phyloP scores from a whole-genome alignment of 2,113 vertebrate species.

The Butorides virescens region DNA sequence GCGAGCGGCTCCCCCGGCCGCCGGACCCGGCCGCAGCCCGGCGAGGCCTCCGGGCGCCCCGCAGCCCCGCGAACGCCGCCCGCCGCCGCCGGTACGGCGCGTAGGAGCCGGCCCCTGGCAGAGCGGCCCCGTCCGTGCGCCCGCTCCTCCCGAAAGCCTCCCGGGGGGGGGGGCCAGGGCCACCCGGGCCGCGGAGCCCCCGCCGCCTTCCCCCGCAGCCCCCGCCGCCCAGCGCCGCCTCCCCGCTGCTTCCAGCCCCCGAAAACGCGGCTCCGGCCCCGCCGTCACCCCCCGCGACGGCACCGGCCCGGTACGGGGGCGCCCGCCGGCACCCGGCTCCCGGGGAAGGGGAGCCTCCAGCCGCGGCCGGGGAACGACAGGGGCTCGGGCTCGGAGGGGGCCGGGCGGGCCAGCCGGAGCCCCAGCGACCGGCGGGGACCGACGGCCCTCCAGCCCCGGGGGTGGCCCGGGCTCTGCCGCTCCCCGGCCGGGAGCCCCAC shows the following conservation, averaged over 20 bases:
- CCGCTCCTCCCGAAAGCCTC: neutral
- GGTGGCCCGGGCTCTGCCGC: accelerated
- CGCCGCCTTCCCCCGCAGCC: neutral
- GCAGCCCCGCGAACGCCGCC: neutral
- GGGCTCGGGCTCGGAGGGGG: accelerated
- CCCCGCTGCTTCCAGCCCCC: neutral
- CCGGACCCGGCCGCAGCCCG: neutral
- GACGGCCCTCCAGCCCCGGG: accelerated
- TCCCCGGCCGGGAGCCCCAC: accelerated
- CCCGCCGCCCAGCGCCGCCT: neutral
- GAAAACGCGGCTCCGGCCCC: neutral
- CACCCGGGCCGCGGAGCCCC: too few relatives aligned
- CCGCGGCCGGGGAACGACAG: too few relatives aligned
- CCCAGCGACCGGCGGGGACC: accelerated
- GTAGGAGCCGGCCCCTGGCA: too few relatives aligned
- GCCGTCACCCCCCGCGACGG: neutral
- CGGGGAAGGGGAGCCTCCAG: neutral
- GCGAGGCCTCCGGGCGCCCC: neutral
- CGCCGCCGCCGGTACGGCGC: too few relatives aligned
- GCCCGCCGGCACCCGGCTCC: neutral
- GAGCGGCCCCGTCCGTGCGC: too few relatives aligned
- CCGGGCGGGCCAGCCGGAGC: accelerated
- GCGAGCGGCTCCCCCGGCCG: neutral
- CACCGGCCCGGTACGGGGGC: neutral
- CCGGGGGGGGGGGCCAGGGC: neutral